These are phyloP conservation scores for Gymnoscopelus braueri DNA, from an alignment of 2,797 vertebrate genomes.

Conservation along the genomic window DNA sequence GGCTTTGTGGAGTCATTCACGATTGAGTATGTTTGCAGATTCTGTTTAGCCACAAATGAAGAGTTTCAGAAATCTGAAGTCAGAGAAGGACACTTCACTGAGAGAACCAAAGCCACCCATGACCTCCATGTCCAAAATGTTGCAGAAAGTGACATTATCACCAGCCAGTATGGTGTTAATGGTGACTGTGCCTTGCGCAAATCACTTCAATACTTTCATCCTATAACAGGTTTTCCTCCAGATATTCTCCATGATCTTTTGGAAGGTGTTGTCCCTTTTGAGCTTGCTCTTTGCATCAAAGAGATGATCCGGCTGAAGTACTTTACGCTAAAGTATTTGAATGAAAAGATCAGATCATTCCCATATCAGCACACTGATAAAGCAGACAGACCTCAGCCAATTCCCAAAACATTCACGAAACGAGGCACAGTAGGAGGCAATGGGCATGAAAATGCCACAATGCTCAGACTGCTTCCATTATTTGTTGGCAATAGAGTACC, in stretches of 20 bases:
- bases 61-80: slow-evolving; percentile 35
- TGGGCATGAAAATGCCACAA: slow-evolving; percentile 14
- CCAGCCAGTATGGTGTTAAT: too few species aligned
- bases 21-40: slow-evolving; percentile 41
- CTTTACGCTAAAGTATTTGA: too few species aligned
- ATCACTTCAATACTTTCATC: too few species aligned
- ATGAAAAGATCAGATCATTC: slow-evolving; percentile 4
- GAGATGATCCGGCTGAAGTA: neutral
- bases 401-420: neutral
- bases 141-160: too few species aligned
- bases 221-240: too few species aligned
- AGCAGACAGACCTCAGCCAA: slow-evolving; percentile 7
- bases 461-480: neutral
- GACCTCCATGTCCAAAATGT: slow-evolving; percentile 33
- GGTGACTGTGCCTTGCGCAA: too few species aligned
- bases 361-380: slow-evolving; percentile 11
- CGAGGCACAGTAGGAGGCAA: neutral
- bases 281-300: too few species aligned
- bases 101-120: slow-evolving; percentile 39
- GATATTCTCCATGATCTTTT: too few species aligned
- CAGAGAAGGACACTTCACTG: neutral
- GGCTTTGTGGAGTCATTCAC: slow-evolving; percentile 47
- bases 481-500: neutral
- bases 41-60: slow-evolving; percentile 38
- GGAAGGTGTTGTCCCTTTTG: too few species aligned